Base-by-base conservation (phyloP, 2,113 vertebrate species). In the Rana temporaria region DNA sequence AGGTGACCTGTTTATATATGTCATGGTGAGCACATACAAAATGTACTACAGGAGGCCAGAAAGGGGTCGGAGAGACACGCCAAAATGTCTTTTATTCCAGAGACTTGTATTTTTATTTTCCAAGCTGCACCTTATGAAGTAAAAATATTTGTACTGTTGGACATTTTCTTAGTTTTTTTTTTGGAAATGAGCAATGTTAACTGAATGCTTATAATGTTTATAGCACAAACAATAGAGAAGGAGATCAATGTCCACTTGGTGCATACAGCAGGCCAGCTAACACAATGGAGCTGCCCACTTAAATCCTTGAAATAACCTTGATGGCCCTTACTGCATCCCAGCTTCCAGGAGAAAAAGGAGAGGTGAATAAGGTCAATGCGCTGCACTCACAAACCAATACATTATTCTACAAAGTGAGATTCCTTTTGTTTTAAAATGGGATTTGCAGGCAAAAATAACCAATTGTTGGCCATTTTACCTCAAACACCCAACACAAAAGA, bases 381-480 rank as follows among this genome's bases (percentile, higher is more conserved):
- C 53, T 48, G 63, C 63, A 59, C 57, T 75, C 66, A 38, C 62
- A 75, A 74, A 18, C 30, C 62, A 66, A 66, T 66, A 34, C 48
- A 82, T 66, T 57, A 34, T 82, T 66, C 30, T 42, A 66, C 70
- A 38, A 82, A 48, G 71, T 18, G 8, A 67, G 55, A 67, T 30
- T 67, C 7, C 17, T 32, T 70, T 75, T 75, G 71, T 60, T 82
- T 59, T 75, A 57, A 73, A 53, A 82, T 67, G 8, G 53, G 70
- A 82, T 67, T 57, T 75, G 70, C 55, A 59, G 48, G 48, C 64
- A 82, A 64, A 74, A 82, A 82, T 59, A 75, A 55, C n/a, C 80
- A 30, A 67, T 67, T 67, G 63, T 82, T 82, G 70, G 70, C 26
- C 80, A 66, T 57, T 64, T 82, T 68, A 75, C 80, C 18, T 67